Evolutionary conservation across 2,113 vertebrate genomes (phyloP).

Genomic region (Tringa solitaria): DNA sequence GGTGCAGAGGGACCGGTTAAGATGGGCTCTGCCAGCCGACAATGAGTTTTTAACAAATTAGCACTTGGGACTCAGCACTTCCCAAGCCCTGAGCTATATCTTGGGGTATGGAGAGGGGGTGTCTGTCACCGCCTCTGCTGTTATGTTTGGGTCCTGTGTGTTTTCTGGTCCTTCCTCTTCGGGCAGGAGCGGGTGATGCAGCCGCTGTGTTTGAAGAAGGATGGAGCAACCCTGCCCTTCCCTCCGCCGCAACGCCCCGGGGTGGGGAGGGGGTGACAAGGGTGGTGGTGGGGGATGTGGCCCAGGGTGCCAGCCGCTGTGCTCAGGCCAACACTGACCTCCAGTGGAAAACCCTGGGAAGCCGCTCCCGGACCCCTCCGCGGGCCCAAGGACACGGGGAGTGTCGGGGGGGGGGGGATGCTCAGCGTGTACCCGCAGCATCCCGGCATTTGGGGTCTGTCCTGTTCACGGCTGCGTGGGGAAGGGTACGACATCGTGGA

Average conservation of each 20-base stretch:
- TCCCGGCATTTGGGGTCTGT: not conserved
- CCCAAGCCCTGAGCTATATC: not conserved
- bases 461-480: accelerated
- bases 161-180: accelerated
- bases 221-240: no score
- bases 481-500: not conserved
- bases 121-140: not conserved
- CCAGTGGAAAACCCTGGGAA: constrained; percentile 44
- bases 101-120: accelerated
- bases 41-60: not conserved
- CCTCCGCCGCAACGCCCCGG: not conserved
- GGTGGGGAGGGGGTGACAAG: not conserved
- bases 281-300: not conserved
- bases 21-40: not conserved
- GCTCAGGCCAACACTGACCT: constrained; percentile 46
- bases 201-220: not conserved
- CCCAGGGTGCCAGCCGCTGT: not conserved
- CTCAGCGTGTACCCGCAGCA: not conserved
- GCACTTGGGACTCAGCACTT: accelerated
- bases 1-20: accelerated
- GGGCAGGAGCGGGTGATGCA: not conserved
- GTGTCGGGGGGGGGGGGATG: no score
- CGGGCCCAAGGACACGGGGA: not conserved
- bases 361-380: not conserved
- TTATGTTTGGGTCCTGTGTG: accelerated